These are phyloP conservation scores for Argyrosomus regius DNA, from an alignment of 2,797 vertebrate species.

Conservation along the genomic window DNA sequence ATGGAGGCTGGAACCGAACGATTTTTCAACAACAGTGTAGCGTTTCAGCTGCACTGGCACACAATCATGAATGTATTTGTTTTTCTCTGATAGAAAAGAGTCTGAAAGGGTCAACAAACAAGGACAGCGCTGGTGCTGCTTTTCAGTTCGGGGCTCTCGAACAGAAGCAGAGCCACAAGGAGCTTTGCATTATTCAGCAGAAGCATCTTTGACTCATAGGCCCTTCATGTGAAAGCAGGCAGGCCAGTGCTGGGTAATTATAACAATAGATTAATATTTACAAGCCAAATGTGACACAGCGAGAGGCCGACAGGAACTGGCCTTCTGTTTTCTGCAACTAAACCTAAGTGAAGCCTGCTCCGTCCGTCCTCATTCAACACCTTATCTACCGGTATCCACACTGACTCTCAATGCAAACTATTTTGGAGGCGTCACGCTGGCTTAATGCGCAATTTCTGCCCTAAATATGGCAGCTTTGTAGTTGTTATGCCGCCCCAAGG, in stretches of 20 bases:
- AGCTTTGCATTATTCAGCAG: conserved; percentile 69
- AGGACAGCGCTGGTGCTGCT: conserved; percentile 10
- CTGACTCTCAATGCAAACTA: conserved; percentile 35
- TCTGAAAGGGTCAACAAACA: conserved; percentile 26
- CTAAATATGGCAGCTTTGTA: conserved; percentile 61
- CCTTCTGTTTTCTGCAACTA: conserved; percentile 20
- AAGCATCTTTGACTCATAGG: conserved; percentile 60
- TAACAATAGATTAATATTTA: conserved; percentile 65
- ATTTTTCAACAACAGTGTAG: conserved; percentile 5
- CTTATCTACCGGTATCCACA: conserved; percentile 24
- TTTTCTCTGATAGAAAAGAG: conserved; percentile 1
- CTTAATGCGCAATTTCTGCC: conserved; percentile 55
- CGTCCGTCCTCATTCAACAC: conserved; percentile 17
- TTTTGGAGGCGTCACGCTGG: conserved; percentile 36
- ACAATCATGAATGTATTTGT: neutral
- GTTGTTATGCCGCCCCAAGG: conserved; percentile 40
- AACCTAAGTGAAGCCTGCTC: conserved; percentile 14
- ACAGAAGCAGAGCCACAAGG: conserved; percentile 52
- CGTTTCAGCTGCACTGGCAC: conserved; percentile 12
- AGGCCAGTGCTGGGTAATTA: conserved; percentile 45
- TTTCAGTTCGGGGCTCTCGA: conserved; percentile 33
- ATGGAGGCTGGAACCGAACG: conserved; percentile 52
- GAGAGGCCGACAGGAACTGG: conserved; percentile 4
- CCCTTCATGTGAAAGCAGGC: conserved; percentile 39
- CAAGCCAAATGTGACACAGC: conserved; percentile 46